A percentile compares a stretch with the other conserved stretches of the same genome.
phyloP scores from a whole-genome alignment of 2,113 vertebrate species.

The Melanerpes formicivorus region DNA sequence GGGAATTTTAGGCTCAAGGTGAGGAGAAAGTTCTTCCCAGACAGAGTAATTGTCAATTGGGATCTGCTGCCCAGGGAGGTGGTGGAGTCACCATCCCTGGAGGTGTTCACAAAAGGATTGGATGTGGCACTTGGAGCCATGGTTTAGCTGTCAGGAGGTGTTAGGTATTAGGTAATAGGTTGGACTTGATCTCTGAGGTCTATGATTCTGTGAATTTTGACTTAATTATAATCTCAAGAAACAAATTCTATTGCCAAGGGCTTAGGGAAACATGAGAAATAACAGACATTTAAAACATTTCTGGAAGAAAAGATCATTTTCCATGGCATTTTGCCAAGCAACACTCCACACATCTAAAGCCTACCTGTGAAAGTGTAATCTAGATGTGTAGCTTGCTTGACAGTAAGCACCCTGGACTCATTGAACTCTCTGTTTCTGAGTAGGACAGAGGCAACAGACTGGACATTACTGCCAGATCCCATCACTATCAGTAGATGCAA shows the following conservation, averaged over 20 bases:
- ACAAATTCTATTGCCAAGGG: not conserved
- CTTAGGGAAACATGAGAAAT: not conserved
- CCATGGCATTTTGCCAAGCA: not conserved
- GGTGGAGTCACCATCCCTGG: no score
- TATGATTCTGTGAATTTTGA: not conserved
- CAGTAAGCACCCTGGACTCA: constrained; percentile 91
- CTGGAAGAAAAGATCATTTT: not conserved
- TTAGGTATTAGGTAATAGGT: no score
- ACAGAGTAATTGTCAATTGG: no score
- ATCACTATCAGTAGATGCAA: constrained; percentile 93
- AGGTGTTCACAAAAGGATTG: no score
- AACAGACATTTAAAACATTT: not conserved
- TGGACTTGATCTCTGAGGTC: no score
- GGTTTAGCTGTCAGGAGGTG: no score
- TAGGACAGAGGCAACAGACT: constrained; percentile 91
- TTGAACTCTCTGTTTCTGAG: constrained; percentile 95
- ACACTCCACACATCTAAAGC: not conserved
- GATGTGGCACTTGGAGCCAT: no score
- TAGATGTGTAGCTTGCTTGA: constrained; percentile 85
- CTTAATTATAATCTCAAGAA: not conserved
- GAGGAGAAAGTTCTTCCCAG: no score
- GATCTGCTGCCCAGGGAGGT: no score
- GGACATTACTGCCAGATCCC: constrained; percentile 88
- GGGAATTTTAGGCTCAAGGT: no score
- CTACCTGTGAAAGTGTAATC: constrained; percentile 94